Evolutionary conservation across 2,888 invertebrate genomes (phyloP), one percentile per base, ranked within the genome.

Genomic region (Xestoiulus laeticollis): DNA sequence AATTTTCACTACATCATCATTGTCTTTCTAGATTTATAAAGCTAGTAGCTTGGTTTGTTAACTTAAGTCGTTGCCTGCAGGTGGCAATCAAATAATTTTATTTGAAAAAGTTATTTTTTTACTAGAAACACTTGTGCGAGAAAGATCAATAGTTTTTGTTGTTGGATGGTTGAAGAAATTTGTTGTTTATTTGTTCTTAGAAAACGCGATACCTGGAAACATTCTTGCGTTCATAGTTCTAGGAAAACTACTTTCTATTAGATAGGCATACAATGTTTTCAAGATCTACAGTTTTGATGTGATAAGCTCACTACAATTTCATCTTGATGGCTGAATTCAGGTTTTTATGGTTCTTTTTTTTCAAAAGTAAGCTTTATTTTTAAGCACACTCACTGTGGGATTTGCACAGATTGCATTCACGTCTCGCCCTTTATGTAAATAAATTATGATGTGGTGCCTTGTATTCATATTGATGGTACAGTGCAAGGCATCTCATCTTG

Each of bases 161-260:
- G 78, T 30, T 16, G 78, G 30, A n/a, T n/a, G n/a, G 78, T 78
- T 30, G 30, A 26, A 78, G 78, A 38, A 38, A 30, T 78, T 78
- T 30, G 19, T 26, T n/a, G 78, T 78, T 78, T 26, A 78, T 78
- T 78, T 78, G 14, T 78, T 78, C 78, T 78, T 16, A 78, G 30
- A 30, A 78, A 78, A 78, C 30, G 16, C 2, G 78, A 78, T 78
- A 32, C 78, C 78, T 78, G 78, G 78, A 78, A 78, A 78, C 30
- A 78, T 32, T 32, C 14, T 78, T 30, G 78, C 10, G 4, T 78
- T 30, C 78, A 4, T 30, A 78, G 30, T 78, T 78, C 78, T 30
- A 2, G 30, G 78, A 78, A 78, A 30, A 0, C 10, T 78, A 30
- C 78, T 16, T 30, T 78, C 30, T 14, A 30, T 78, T 30, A 30